These are phyloP conservation scores for Bubo blakistoni DNA, from an alignment of 2,113 vertebrate genomes.

Conservation along the genomic window DNA sequence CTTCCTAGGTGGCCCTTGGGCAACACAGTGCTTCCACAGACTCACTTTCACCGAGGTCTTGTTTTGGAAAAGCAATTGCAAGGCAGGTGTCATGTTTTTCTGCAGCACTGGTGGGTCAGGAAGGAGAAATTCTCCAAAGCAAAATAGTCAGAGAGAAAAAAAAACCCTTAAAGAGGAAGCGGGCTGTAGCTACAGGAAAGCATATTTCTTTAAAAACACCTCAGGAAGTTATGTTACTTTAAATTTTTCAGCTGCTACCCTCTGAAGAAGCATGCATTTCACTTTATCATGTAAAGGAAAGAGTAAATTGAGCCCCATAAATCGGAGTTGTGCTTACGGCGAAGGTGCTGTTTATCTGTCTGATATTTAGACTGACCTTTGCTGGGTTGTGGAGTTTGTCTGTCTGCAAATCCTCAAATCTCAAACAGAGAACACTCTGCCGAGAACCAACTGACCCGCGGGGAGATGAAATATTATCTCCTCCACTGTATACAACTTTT, in stretches of 20 bases:
- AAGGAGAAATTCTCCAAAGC: conserved; percentile 36
- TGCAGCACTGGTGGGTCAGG: neutral
- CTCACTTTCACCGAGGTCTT: neutral
- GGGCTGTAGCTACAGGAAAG: conserved; percentile 40
- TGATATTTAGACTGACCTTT: conserved; percentile 79
- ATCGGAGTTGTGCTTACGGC: conserved; percentile 44
- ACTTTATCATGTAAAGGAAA: conserved; percentile 49
- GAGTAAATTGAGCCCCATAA: conserved; percentile 52
- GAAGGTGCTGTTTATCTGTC: conserved; percentile 65
- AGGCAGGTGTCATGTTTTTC: neutral
- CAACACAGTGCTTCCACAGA: rapidly evolving
- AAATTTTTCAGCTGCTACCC: conserved; percentile 29
- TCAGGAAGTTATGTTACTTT: conserved; percentile 60
- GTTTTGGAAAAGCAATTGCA: neutral
- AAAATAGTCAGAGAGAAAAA: neutral
- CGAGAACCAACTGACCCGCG: conserved; percentile 57
- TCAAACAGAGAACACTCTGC: conserved; percentile 64
- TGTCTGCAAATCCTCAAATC: conserved; percentile 75
- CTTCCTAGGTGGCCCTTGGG: neutral
- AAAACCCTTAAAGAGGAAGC: neutral
- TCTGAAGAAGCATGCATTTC: conserved; percentile 1
- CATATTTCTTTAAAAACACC: conserved; percentile 53
- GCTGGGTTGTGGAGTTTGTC: conserved; percentile 72
- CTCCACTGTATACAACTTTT: conserved; percentile 38
- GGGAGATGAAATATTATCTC: conserved; percentile 70